Conservation (phyloP, 2,113 vertebrate species). For the Muntiacus reevesi region DNA sequence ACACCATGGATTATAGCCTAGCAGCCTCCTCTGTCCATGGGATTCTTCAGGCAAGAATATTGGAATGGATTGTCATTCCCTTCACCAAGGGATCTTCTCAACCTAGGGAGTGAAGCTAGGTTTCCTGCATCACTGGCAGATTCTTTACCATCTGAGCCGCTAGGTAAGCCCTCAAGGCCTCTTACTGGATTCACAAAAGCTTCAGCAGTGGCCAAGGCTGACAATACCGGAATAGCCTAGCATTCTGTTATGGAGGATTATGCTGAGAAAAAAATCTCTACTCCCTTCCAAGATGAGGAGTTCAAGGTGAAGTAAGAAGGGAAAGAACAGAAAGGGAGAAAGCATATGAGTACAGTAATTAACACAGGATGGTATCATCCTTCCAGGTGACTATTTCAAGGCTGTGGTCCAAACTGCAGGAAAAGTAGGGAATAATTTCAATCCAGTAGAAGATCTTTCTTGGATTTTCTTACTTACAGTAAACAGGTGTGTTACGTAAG, state of each 20-base stretch:
- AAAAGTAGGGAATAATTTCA: not conserved
- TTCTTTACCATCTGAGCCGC: not conserved
- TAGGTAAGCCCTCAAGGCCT: not conserved
- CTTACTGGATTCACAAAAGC: too few relatives aligned
- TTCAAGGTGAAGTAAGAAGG: not conserved
- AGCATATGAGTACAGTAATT: not conserved
- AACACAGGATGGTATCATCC: not conserved
- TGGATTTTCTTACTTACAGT: not conserved
- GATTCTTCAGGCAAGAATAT: not conserved
- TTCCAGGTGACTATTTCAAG: not conserved
- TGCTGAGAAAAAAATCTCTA: not conserved
- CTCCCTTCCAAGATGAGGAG: not conserved
- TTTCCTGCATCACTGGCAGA: not conserved
- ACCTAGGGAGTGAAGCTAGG: not conserved
- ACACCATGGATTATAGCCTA: not conserved
- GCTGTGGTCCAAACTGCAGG: not conserved
- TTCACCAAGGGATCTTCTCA: not conserved
- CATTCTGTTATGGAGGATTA: not conserved
- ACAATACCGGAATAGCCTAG: not conserved
- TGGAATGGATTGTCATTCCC: not conserved
- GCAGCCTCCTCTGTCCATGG: not conserved
- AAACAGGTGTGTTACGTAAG: not conserved
- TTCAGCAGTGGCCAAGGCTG: not conserved
- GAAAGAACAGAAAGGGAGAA: not conserved
- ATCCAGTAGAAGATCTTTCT: not conserved